Evolutionary conservation across 2,113 vertebrate genomes (phyloP), one percentile per base, ranked within the genome.

Genomic region (Sakesphorus luctuosus): DNA sequence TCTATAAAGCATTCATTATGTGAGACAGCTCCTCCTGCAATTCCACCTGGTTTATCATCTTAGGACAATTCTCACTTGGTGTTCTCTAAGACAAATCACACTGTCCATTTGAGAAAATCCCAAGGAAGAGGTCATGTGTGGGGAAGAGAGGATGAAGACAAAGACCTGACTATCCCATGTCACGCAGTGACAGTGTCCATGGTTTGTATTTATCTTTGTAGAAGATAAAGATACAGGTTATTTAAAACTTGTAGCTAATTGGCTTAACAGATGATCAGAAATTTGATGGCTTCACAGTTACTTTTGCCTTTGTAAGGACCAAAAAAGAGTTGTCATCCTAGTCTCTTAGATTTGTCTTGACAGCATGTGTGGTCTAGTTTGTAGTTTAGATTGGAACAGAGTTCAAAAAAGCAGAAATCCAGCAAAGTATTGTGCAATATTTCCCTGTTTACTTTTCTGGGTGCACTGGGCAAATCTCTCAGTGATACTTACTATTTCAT

Each of bases 361-460:
- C 89, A 25, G 50, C 74, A 89, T 98, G 97, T 98, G 98, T 98
- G 97, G 97, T 98, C 97, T 93, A 93, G 75, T 92, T 97, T 93
- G 81, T 90, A 97, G 95, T 98, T 98, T 98, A 98, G 93, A 97
- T 97, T 97, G 96, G 97, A 97, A 94, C 40, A 80, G 66, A 91
- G 59, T 97, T 98, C 95, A 98, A 96, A 97, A 97, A 95, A 96
- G 77, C 68, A 49, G 44, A 91, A 94, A 94, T 96, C 95, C 93
- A 95, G 94, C 55, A 95, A 97, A 94, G 52, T 89, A 96, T 95
- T 98, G 96, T 82, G 77, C 91, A 98, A 97, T 97, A 96, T 67
- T 89, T 84, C 74, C 43, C 38, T 97, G 96, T 98, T 98, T 98
- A 97, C 11, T 56, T 59, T 89, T 90, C 10, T n/a, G 77, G 36